Evolutionary conservation across 2,797 vertebrate species (phyloP).

Genomic region (Morelia viridis): DNA sequence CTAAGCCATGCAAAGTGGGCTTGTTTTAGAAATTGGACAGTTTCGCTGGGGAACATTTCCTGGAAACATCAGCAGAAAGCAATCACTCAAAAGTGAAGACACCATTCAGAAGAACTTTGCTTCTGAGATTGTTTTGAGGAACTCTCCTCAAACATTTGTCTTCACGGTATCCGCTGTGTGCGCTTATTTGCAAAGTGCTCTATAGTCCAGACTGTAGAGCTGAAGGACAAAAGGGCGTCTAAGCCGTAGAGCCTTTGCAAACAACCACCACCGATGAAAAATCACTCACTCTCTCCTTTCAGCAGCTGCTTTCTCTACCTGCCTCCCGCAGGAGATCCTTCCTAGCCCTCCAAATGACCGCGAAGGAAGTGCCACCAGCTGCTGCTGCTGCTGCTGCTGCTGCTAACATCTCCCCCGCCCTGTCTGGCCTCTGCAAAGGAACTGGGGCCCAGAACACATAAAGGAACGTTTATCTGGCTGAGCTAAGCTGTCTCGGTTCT

Average conservation of each 20-base stretch:
- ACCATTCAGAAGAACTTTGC: not conserved
- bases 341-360: not conserved
- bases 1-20: not conserved
- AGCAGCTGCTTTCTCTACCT: not conserved
- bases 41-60: not conserved
- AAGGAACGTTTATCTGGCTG: not conserved
- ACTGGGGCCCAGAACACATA: not conserved
- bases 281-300: not conserved
- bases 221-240: not conserved
- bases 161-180: too few relatives aligned
- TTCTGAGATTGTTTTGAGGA: not conserved
- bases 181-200: too few relatives aligned
- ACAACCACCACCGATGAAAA: not conserved
- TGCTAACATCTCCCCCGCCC: not conserved
- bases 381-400: not conserved
- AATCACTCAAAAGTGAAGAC: not conserved
- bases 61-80: not conserved
- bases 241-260: not conserved
- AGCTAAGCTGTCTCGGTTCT: not conserved
- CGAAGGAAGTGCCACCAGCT: not conserved
- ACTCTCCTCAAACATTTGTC: not conserved
- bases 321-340: not conserved
- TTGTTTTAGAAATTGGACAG: not conserved
- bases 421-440: not conserved
- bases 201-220: not conserved